Evolutionary conservation across 1,140 invertebrate genomes (phyloP), one percentile per base, ranked within the genome.

Genomic region (Plodia interpunctella): DNA sequence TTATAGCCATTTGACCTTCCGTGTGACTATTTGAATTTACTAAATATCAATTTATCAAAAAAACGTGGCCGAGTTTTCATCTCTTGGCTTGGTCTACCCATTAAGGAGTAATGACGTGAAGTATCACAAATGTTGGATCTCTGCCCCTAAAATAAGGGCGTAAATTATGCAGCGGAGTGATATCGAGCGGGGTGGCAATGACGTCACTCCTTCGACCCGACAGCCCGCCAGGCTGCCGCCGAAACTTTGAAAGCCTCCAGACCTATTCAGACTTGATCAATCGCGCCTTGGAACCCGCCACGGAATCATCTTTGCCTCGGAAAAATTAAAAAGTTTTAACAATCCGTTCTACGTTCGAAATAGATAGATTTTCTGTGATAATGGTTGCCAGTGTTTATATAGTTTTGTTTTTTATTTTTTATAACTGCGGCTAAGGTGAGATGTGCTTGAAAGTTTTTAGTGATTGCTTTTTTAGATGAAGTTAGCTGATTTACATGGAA

Each of bases 101-200:
- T 3, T 5, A 28, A 28, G 28, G 9, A 9, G 9, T 28, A 28
- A 28, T 5, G 28, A 28, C 9, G 28, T 28, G 28, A 28, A n/a
- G n/a, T n/a, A 44, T 44, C 68, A 68, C 68, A 61, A 62, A 52
- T 55, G 28, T 50, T 49, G 55, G 51, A 59, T 62, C 52, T 55
- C 49, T 76, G 66, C 65, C 70, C 74, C 72, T 70, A 74, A 76
- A 77, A 72, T 70, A 68, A 60, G 70, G 73, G 70, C 71, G 77
- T 76, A 71, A 77, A 76, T 74, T 76, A 74, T 75, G 70, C 69
- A 74, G 59, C 50, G 35, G 54, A 55, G 38, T 54, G 65, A 53
- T 60, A 62, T 62, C 49, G 65, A 62, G 62, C 56, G 55, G 57
- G 62, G 68, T 61, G 57, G 38, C 58, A 30, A 60, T 78, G 78